Percentiles rank a stretch among this genome's conserved stretches.
Evolutionary conservation across 2,888 invertebrate genomes (phyloP).

Genomic region (Leucozona laternaria): DNA sequence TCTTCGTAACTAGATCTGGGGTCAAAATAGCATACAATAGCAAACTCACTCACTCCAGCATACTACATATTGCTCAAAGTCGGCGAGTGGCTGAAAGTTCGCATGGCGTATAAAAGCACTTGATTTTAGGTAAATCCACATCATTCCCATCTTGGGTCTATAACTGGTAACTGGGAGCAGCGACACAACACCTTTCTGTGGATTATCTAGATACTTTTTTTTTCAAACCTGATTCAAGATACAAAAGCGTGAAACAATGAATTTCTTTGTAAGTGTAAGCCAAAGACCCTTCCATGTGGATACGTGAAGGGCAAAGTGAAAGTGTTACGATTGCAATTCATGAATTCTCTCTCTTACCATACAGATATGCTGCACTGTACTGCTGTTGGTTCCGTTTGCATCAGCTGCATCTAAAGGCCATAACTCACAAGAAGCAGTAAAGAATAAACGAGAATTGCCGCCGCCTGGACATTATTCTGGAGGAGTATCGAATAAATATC

Average conservation of each 20-base stretch:
- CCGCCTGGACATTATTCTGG: slow-evolving; percentile 51
- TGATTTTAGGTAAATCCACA: slow-evolving; percentile 75
- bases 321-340: slow-evolving; percentile 46
- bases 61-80: slow-evolving; percentile 31
- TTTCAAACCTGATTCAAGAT: slow-evolving; percentile 27
- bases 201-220: slow-evolving; percentile 51
- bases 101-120: slow-evolving; percentile 77
- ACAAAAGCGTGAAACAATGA: slow-evolving; percentile 66
- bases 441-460: slow-evolving; percentile 73
- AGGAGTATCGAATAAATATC: slow-evolving; percentile 65
- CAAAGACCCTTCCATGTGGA: slow-evolving; percentile 52
- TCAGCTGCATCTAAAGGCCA: slow-evolving; percentile 51
- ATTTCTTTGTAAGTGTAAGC: slow-evolving; percentile 73
- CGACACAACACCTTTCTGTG: slow-evolving; percentile 55
- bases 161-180: slow-evolving; percentile 52
- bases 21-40: slow-evolving; percentile 52
- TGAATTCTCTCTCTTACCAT: slow-evolving; percentile 44
- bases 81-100: slow-evolving; percentile 35
- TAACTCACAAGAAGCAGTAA: slow-evolving; percentile 54
- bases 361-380: slow-evolving; percentile 65
- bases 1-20: slow-evolving; percentile 67
- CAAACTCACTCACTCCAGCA: slow-evolving; percentile 27
- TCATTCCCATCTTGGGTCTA: slow-evolving; percentile 76
- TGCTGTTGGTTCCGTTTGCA: slow-evolving; percentile 61
- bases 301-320: slow-evolving; percentile 68